Percentiles rank a stretch among this genome's conserved stretches.
phyloP scores from a whole-genome alignment of 2,888 invertebrate genomes.

The Hypena proboscidalis region DNA sequence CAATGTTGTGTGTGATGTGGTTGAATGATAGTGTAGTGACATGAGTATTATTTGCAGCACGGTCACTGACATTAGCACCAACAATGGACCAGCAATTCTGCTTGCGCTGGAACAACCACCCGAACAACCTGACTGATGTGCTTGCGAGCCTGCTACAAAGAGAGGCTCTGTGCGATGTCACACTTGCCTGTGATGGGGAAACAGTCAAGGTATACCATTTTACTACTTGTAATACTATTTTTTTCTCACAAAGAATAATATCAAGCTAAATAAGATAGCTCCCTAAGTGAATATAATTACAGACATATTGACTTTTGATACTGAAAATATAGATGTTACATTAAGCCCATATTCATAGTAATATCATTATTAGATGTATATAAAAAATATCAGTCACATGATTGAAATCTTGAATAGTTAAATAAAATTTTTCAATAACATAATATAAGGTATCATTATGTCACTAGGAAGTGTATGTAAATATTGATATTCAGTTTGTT shows the following conservation, averaged over 20 bases:
- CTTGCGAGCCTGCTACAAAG: slow-evolving; percentile 94
- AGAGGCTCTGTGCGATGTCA: slow-evolving; percentile 96
- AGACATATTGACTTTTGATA: not conserved
- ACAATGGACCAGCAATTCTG: slow-evolving; percentile 94
- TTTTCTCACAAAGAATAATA: slow-evolving; percentile 1
- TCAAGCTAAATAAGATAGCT: not conserved
- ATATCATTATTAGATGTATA: slow-evolving; percentile 12
- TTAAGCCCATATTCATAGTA: slow-evolving; percentile 6
- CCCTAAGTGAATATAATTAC: not conserved
- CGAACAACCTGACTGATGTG: slow-evolving; percentile 95
- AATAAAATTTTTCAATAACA: slow-evolving; percentile 21
- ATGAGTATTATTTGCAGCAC: slow-evolving; percentile 71
- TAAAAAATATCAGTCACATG: slow-evolving; percentile 25
- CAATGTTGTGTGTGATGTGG: slow-evolving; percentile 14
- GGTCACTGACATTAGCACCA: slow-evolving; percentile 85
- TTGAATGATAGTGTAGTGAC: slow-evolving; percentile 20
- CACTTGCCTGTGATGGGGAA: slow-evolving; percentile 96
- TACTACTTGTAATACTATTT: not conserved
- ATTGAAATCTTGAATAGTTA: slow-evolving; percentile 39
- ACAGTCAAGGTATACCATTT: slow-evolving; percentile 88
- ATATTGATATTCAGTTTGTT: slow-evolving; percentile 61
- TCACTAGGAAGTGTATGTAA: slow-evolving; percentile 60
- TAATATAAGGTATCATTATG: slow-evolving; percentile 43
- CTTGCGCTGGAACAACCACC: slow-evolving; percentile 98
- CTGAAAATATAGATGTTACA: too few relatives aligned